Evolutionary conservation across 2,797 vertebrate species (phyloP).

Genomic region (Bryconaethiops microstoma): DNA sequence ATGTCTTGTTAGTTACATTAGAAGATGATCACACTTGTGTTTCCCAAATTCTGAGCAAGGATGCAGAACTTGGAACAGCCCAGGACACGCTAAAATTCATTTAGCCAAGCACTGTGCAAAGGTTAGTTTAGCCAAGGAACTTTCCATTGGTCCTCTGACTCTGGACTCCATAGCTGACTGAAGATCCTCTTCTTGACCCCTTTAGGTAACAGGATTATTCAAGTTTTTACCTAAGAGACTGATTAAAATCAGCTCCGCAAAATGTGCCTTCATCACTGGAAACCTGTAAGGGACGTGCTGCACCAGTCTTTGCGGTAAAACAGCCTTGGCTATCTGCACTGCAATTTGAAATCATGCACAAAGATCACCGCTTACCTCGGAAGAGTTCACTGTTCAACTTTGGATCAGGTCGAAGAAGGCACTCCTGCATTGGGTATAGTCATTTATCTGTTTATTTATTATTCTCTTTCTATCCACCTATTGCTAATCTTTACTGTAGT

Average conservation of each 20-base stretch:
- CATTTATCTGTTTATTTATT: neutral
- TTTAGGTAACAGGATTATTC: neutral
- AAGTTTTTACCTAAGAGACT: neutral
- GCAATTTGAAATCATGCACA: constrained; percentile 68
- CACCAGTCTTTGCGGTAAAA: constrained; percentile 1
- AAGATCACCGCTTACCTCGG: constrained; percentile 67
- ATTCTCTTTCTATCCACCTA: neutral
- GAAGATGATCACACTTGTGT: constrained; percentile 8
- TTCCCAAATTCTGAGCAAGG: neutral
- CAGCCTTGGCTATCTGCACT: neutral
- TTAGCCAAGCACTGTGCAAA: neutral
- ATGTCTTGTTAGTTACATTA: neutral
- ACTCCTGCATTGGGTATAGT: constrained; percentile 80
- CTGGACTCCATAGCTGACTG: neutral
- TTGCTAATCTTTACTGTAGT: neutral
- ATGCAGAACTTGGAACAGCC: neutral
- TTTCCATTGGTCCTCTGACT: neutral
- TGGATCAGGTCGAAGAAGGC: constrained; percentile 73
- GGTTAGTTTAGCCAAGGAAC: neutral
- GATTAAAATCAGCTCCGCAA: constrained; percentile 5
- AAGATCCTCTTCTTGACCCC: neutral
- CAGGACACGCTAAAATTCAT: neutral
- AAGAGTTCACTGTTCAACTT: constrained; percentile 65
- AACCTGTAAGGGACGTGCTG: neutral
- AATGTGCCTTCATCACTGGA: constrained; percentile 16